These are phyloP conservation scores for Cisticola juncidis DNA, from an alignment of 2,113 vertebrate species.

Conservation along the genomic window DNA sequence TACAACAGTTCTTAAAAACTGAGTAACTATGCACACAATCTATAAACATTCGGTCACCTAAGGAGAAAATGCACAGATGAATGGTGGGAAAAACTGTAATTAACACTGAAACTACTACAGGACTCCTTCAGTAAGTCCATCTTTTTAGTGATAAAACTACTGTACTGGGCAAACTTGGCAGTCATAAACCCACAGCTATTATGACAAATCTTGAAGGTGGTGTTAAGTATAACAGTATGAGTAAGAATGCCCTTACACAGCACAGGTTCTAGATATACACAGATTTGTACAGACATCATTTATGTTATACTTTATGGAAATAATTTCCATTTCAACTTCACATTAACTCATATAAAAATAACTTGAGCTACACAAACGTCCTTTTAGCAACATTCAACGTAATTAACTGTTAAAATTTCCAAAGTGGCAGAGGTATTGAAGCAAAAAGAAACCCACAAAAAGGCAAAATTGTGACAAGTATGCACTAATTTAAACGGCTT, in stretches of 20 bases:
- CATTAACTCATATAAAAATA: slow-evolving; percentile 91
- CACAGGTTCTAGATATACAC: slow-evolving; percentile 84
- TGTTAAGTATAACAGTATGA: slow-evolving; percentile 74
- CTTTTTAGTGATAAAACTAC: slow-evolving; percentile 82
- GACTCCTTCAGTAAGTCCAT: slow-evolving; percentile 82
- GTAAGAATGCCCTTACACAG: slow-evolving; percentile 80
- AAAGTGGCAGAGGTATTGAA: slow-evolving; percentile 88
- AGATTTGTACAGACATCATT: slow-evolving; percentile 81
- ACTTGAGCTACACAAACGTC: slow-evolving; percentile 86
- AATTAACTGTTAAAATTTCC: slow-evolving; percentile 86
- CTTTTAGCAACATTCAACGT: slow-evolving; percentile 85
- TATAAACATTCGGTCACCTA: slow-evolving; percentile 89
- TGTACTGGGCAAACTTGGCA: slow-evolving; percentile 84
- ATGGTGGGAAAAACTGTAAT: slow-evolving; percentile 82
- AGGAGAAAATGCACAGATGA: slow-evolving; percentile 88
- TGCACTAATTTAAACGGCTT: slow-evolving; percentile 76
- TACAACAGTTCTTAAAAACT: slow-evolving; percentile 88
- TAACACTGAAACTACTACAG: slow-evolving; percentile 88
- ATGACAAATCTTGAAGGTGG: slow-evolving; percentile 77
- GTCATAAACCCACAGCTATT: slow-evolving; percentile 85
- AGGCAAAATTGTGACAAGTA: slow-evolving; percentile 82
- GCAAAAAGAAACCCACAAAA: slow-evolving; percentile 79
- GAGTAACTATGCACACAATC: slow-evolving; percentile 92
- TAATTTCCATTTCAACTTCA: slow-evolving; percentile 83
- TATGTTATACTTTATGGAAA: slow-evolving; percentile 79